phyloP scores from a whole-genome alignment of 1,140 invertebrate genomes.

The Pygmarrhopalites habei region DNA sequence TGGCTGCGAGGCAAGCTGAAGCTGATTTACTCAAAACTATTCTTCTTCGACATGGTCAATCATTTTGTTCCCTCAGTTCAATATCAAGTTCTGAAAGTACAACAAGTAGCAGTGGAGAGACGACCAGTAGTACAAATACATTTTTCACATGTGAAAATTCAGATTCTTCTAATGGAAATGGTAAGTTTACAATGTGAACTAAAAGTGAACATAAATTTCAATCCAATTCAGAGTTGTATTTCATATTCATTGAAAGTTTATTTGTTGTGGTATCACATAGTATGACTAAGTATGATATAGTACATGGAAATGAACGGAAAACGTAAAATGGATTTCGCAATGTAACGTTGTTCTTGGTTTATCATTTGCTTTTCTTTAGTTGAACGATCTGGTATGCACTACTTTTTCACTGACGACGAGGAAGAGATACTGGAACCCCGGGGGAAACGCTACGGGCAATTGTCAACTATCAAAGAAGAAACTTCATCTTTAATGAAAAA shows the following conservation, averaged over 20 bases:
- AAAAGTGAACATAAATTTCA: too few species aligned
- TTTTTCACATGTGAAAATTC: neutral
- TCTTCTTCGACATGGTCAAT: neutral
- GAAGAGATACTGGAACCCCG: neutral
- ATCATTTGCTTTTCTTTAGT: too few species aligned
- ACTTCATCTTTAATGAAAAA: constrained; percentile 11
- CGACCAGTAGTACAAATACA: neutral
- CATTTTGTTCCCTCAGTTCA: neutral
- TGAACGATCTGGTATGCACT: too few species aligned
- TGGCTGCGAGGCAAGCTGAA: neutral
- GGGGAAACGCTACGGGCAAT: neutral
- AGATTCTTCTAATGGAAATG: too few species aligned
- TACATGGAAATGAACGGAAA: too few species aligned
- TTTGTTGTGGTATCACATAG: too few species aligned
- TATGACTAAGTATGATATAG: too few species aligned
- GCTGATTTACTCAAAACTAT: neutral
- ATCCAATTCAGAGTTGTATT: too few species aligned
- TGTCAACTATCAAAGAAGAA: constrained; percentile 7
- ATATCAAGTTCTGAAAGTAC: neutral
- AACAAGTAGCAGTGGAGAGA: neutral
- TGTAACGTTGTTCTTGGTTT: too few species aligned
- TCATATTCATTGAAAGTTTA: too few species aligned
- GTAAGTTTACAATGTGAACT: too few species aligned
- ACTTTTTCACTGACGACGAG: constrained; percentile 3
- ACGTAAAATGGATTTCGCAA: too few species aligned